Conservation (phyloP, 2,113 vertebrate species). For the Boulengeromyrus knoepffleri region DNA sequence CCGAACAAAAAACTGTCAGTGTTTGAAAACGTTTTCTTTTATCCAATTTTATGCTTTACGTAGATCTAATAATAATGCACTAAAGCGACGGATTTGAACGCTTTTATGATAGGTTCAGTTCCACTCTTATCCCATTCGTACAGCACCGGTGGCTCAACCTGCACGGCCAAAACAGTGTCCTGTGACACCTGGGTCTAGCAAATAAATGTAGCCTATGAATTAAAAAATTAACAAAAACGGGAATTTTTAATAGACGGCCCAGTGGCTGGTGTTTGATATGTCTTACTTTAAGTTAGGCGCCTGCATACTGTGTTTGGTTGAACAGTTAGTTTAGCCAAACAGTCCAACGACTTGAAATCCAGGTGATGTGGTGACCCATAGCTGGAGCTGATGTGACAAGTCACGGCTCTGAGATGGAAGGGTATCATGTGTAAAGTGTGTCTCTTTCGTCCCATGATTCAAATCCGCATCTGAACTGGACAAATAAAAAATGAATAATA, state of each 20-base stretch:
- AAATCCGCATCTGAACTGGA: background rate
- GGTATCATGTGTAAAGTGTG: background rate
- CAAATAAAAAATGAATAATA: background rate
- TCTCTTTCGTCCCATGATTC: background rate
- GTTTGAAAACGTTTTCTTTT: background rate
- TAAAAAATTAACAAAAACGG: background rate
- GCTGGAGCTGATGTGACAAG: background rate
- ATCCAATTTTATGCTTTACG: background rate
- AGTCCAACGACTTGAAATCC: background rate
- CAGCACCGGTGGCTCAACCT: background rate
- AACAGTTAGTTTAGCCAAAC: background rate
- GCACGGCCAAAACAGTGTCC: background rate
- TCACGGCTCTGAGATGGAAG: background rate
- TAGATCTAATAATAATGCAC: background rate
- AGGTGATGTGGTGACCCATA: background rate
- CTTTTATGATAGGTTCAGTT: background rate
- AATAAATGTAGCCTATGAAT: background rate
- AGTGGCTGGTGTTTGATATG: background rate
- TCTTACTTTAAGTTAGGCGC: background rate
- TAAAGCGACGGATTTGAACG: background rate
- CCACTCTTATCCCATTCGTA: background rate
- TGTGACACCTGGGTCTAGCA: background rate
- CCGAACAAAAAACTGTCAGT: background rate
- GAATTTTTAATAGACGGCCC: background rate
- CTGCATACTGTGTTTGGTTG: background rate